Conservation (phyloP, 2,888 invertebrate species). For the Cyaniris semiargus region DNA sequence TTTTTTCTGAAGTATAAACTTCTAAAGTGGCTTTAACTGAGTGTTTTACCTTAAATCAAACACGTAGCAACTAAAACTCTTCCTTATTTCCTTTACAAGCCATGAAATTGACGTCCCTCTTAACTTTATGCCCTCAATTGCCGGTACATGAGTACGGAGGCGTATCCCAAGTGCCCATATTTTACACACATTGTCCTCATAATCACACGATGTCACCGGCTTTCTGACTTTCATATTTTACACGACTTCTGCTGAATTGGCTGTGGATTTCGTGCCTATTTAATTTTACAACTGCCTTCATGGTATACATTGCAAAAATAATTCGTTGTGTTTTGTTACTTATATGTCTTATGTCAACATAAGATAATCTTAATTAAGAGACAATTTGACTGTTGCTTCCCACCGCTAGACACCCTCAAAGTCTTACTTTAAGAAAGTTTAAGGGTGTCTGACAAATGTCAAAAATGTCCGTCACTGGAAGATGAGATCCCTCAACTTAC, state of each 20-base stretch:
- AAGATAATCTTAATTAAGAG: too few relatives aligned
- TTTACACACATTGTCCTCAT: background rate
- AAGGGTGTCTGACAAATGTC: too few relatives aligned
- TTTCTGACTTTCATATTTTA: background rate
- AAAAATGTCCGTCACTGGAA: too few relatives aligned
- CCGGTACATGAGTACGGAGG: conserved; percentile 3
- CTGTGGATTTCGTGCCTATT: background rate
- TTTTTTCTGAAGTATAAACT: too few relatives aligned
- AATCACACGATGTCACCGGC: background rate
- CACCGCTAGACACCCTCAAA: too few relatives aligned
- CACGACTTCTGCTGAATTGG: background rate
- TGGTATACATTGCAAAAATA: background rate
- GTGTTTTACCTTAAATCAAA: background rate
- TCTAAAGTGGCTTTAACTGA: too few relatives aligned
- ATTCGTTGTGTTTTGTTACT: too few relatives aligned
- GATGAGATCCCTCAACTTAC: too few relatives aligned
- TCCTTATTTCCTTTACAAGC: background rate
- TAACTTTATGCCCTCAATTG: conserved; percentile 11
- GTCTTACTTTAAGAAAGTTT: too few relatives aligned
- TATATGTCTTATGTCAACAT: too few relatives aligned
- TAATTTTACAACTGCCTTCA: background rate
- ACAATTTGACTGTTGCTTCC: too few relatives aligned
- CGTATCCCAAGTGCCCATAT: background rate
- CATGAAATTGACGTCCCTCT: background rate
- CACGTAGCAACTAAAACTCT: background rate